A percentile compares a stretch with the other conserved stretches of the same genome.
Evolutionary conservation across 2,888 invertebrate species (phyloP).

Genomic region (Cantharis nigra): DNA sequence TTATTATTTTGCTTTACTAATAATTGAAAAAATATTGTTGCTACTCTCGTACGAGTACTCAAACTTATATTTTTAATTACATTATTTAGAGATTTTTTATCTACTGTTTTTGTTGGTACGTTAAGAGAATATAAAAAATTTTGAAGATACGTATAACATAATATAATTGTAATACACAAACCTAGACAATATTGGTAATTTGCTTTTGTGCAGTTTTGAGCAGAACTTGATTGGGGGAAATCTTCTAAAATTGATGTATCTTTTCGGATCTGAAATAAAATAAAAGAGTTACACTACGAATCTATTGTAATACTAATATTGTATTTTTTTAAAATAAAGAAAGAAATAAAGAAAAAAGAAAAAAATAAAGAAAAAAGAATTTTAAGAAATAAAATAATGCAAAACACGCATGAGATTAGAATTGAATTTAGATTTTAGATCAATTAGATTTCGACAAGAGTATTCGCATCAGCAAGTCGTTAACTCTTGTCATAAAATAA

Average conservation of each 20-base stretch:
- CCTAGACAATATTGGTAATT: constrained; percentile 55
- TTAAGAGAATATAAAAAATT: constrained; percentile 1
- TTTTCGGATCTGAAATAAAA: constrained; percentile 49
- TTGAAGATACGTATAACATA: constrained; percentile 26
- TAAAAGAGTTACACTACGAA: not conserved
- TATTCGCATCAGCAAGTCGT: no score
- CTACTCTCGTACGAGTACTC: not conserved
- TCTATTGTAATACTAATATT: no score
- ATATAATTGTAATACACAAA: constrained; percentile 53
- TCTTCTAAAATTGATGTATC: constrained; percentile 49
- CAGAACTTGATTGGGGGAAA: constrained; percentile 37
- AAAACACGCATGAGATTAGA: no score
- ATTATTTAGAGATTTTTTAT: not conserved
- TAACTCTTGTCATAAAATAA: no score
- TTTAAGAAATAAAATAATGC: no score
- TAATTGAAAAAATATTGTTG: not conserved
- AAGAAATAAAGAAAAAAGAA: no score
- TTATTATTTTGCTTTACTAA: constrained; percentile 2
- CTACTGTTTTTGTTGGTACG: not conserved
- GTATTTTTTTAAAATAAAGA: no score
- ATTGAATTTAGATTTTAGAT: no score
- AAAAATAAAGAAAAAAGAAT: no score
- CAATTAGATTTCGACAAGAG: no score
- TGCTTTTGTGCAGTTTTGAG: constrained; percentile 49
- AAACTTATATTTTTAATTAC: not conserved